These are phyloP conservation scores for Stictonetta naevosa DNA, from an alignment of 2,113 vertebrate species.

Conservation along the genomic window DNA sequence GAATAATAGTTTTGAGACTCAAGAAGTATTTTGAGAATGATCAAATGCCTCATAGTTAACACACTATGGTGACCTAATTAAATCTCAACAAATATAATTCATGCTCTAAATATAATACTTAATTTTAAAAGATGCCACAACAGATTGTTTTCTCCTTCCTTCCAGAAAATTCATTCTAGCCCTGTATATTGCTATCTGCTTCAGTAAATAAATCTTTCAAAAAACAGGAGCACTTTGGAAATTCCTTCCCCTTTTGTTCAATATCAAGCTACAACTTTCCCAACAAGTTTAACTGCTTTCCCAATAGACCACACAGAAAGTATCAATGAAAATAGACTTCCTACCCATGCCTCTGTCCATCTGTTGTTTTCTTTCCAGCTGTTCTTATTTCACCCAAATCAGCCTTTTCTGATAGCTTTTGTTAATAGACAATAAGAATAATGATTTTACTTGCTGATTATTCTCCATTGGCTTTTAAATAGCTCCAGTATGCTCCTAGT, in stretches of 20 bases:
- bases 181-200: neutral
- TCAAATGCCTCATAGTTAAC: neutral
- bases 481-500: neutral
- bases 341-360: neutral
- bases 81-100: neutral
- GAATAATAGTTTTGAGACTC: neutral
- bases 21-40: neutral
- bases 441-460: conserved; percentile 56
- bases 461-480: conserved; percentile 56
- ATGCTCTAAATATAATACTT: neutral
- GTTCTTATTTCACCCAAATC: conserved; percentile 44
- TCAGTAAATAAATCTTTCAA: neutral
- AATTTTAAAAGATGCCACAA: neutral
- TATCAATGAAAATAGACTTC: conserved; percentile 14
- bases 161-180: neutral
- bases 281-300: neutral
- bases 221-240: neutral
- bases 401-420: conserved; percentile 54
- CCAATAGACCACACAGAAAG: neutral
- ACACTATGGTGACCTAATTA: neutral
- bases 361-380: conserved; percentile 62
- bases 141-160: neutral
- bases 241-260: neutral
- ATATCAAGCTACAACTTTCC: neutral
- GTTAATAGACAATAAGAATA: conserved; percentile 55